phyloP scores from a whole-genome alignment of 1,140 invertebrate genomes.

The Saxidomus purpurata region DNA sequence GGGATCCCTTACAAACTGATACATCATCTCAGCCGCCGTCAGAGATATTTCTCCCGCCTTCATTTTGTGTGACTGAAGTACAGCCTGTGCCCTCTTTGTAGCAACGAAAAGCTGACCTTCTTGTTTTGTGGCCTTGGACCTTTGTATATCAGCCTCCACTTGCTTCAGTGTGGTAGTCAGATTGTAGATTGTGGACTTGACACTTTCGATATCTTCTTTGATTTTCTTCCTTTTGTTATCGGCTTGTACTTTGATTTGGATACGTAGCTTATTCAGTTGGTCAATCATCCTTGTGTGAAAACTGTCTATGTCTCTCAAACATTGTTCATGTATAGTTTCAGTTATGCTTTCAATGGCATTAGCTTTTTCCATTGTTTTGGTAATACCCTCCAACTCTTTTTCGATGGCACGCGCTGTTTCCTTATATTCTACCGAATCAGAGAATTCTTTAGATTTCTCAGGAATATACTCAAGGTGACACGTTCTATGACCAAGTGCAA shows the following conservation, averaged over 20 bases:
- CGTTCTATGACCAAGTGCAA: neutral
- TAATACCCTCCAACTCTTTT: neutral
- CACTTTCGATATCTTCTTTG: neutral
- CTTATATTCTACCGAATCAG: neutral
- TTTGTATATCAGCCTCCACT: neutral
- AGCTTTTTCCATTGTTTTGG: neutral
- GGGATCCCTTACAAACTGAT: neutral
- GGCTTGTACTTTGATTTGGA: neutral
- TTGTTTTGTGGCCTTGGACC: neutral
- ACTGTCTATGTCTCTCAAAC: neutral
- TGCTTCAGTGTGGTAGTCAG: neutral
- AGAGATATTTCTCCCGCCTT: neutral
- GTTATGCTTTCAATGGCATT: neutral
- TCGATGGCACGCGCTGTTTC: neutral
- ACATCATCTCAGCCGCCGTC: neutral
- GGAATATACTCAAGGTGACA: neutral
- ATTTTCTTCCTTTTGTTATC: neutral
- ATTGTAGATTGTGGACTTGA: neutral
- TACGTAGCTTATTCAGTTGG: neutral
- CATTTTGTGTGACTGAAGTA: neutral
- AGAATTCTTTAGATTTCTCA: neutral
- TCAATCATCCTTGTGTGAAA: neutral
- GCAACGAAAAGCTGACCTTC: neutral
- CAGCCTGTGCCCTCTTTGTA: neutral
- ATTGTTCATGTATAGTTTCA: neutral